phyloP scores from a whole-genome alignment of 1,140 invertebrate species.

The Cotesia typhae region DNA sequence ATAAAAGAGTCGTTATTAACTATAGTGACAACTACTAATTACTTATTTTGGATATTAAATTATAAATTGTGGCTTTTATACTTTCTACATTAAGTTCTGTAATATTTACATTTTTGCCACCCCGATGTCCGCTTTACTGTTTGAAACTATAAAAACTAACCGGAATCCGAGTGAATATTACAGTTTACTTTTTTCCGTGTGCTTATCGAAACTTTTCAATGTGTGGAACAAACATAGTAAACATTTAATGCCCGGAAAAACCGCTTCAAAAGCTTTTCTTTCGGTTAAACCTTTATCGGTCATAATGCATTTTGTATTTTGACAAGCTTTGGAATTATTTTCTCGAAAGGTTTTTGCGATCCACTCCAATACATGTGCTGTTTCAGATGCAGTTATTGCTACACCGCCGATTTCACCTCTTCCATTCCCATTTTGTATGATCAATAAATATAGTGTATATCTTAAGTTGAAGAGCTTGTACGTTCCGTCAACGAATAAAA shows the following conservation, averaged over 20 bases:
- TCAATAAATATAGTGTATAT: background rate
- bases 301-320: constrained; percentile 17
- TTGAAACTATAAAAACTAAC: too few species aligned
- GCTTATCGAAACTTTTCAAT: constrained; percentile 26
- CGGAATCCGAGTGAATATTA: too few species aligned
- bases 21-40: too few species aligned
- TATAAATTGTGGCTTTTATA: too few species aligned
- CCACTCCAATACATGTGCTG: constrained; percentile 3
- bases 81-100: too few species aligned
- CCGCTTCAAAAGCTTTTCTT: constrained; percentile 19
- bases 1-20: too few species aligned
- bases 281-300: constrained; percentile 21
- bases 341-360: constrained; percentile 13
- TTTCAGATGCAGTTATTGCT: constrained; percentile 5
- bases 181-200: too few species aligned
- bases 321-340: background rate
- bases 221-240: constrained; percentile 40
- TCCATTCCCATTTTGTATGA: constrained; percentile 4
- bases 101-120: too few species aligned
- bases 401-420: constrained; percentile 17
- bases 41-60: too few species aligned
- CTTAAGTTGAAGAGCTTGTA: constrained; percentile 7
- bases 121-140: too few species aligned
- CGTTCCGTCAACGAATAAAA: constrained; percentile 5
- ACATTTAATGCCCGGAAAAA: constrained; percentile 23